These are phyloP conservation scores for Platerodrilus igneus DNA, from an alignment of 2,888 invertebrate genomes.

Conservation along the genomic window DNA sequence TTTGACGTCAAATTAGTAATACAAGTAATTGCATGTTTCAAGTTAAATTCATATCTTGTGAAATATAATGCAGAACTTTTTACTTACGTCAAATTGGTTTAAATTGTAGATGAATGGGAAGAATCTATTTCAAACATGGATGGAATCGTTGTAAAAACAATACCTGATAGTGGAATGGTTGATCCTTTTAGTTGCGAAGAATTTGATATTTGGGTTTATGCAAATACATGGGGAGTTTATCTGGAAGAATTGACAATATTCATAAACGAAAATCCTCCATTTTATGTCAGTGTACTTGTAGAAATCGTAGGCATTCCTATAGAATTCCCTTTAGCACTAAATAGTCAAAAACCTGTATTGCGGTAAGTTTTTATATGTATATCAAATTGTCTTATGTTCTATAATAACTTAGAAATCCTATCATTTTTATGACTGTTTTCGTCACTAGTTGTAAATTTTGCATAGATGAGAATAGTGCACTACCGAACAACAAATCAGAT, in stretches of 20 bases:
- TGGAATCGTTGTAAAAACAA: slow-evolving; percentile 42
- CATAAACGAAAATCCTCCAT: slow-evolving; percentile 41
- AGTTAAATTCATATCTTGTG: too few relatives aligned
- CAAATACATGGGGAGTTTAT: slow-evolving; percentile 50
- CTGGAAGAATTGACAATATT: slow-evolving; percentile 45
- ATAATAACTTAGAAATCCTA: too few relatives aligned
- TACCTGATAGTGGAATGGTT: slow-evolving; percentile 33
- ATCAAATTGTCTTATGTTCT: too few relatives aligned
- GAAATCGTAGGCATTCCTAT: slow-evolving; percentile 44
- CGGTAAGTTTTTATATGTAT: slow-evolving; percentile 37
- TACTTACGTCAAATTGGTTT: too few relatives aligned
- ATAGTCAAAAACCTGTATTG: slow-evolving; percentile 36
- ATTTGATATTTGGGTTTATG: slow-evolving; percentile 44
- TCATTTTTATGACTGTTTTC: too few relatives aligned
- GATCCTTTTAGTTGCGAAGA: slow-evolving; percentile 32
- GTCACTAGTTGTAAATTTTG: background rate
- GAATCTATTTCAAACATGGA: slow-evolving; percentile 32
- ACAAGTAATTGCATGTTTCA: background rate
- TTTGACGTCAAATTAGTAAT: background rate
- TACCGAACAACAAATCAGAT: too few relatives aligned
- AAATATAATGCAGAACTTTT: too few relatives aligned
- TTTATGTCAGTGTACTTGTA: slow-evolving; percentile 41
- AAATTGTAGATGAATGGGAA: slow-evolving; percentile 34
- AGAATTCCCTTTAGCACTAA: slow-evolving; percentile 42
- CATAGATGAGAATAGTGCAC: background rate